These are phyloP conservation scores for Anas platyrhynchos DNA, from an alignment of 2,113 vertebrate genomes.

Conservation along the genomic window DNA sequence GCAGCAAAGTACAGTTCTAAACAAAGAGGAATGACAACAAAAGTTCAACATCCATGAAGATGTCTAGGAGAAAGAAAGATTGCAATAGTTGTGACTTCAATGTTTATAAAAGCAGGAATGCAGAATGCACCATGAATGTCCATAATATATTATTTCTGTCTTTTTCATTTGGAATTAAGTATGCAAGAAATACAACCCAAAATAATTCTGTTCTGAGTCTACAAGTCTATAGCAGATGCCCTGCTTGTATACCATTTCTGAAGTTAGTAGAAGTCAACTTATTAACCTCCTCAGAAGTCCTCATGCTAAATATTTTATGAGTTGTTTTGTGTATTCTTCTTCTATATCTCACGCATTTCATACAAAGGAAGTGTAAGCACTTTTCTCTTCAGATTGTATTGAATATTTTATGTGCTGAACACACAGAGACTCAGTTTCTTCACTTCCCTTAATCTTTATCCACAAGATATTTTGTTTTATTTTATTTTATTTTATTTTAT, in stretches of 20 bases:
- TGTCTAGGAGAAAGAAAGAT: background rate
- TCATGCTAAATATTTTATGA: slow-evolving; percentile 22
- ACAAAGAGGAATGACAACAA: background rate
- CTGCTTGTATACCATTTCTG: background rate
- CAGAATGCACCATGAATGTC: background rate
- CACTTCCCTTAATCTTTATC: background rate
- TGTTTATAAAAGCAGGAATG: background rate
- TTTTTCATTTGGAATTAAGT: background rate
- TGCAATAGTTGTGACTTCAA: background rate
- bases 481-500: too few species aligned
- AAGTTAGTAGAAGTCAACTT: background rate
- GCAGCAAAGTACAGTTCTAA: background rate
- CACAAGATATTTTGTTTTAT: too few species aligned
- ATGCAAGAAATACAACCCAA: background rate
- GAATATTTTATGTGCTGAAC: background rate
- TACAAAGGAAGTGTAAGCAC: background rate
- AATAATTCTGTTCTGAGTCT: background rate
- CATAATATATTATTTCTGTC: background rate
- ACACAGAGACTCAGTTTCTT: background rate
- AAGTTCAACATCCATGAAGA: background rate
- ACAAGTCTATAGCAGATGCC: background rate
- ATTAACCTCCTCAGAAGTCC: background rate
- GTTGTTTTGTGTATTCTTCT: background rate
- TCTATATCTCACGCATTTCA: background rate
- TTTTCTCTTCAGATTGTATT: slow-evolving; percentile 8